Percentiles rank a stretch among this genome's conserved stretches.
These are phyloP conservation scores for Bungarus multicinctus DNA, from an alignment of 2,113 vertebrate genomes.

Conservation along the genomic window DNA sequence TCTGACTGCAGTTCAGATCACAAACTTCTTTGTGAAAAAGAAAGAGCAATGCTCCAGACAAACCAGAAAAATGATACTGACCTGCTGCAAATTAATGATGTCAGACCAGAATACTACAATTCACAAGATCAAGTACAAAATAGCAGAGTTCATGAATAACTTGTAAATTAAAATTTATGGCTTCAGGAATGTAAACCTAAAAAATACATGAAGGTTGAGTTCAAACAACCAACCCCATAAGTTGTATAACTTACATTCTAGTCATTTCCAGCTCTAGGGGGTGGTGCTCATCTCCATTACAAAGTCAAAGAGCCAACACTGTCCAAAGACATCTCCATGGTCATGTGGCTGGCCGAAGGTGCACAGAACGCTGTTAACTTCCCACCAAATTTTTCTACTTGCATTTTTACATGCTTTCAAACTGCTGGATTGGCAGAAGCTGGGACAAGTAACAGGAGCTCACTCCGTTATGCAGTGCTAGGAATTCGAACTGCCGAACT, in stretches of 20 bases:
- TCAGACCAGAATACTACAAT: neutral
- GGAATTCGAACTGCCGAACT: too few species aligned
- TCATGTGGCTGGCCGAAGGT: too few species aligned
- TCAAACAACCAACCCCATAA: neutral
- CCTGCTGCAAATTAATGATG: neutral
- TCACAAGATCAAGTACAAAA: neutral
- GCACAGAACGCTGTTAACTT: too few species aligned
- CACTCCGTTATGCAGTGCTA: too few species aligned
- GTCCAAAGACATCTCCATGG: too few species aligned
- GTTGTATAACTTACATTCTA: neutral
- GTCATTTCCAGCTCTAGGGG: too few species aligned
- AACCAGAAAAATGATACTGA: neutral
- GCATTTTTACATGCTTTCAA: too few species aligned
- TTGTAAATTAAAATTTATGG: neutral
- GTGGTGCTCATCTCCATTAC: too few species aligned
- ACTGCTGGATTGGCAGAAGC: too few species aligned
- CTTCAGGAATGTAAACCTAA: neutral
- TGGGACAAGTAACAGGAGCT: too few species aligned
- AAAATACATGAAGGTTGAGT: neutral
- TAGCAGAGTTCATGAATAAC: neutral
- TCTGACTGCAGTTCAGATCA: neutral
- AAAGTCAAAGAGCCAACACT: too few species aligned
- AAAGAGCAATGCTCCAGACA: neutral
- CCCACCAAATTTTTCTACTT: too few species aligned
- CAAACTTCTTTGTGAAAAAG: neutral